These are phyloP conservation scores for Bungarus multicinctus DNA, from an alignment of 2,113 vertebrate species.

Conservation along the genomic window DNA sequence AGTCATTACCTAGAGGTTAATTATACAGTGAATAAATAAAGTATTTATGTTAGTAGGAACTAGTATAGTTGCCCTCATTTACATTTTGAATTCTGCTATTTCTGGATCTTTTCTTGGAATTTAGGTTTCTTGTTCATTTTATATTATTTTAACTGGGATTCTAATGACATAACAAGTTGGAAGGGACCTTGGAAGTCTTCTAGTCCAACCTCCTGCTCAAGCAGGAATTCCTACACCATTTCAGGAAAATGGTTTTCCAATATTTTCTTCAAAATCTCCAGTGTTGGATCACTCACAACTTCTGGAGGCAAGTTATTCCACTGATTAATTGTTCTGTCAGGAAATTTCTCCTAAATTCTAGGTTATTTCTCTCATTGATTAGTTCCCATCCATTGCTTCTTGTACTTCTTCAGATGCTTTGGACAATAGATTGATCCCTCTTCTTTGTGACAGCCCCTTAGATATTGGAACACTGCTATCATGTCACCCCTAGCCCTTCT, in stretches of 20 bases:
- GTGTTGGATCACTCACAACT: not conserved
- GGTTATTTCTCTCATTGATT: not conserved
- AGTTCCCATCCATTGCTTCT: not conserved
- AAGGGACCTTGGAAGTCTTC: not conserved
- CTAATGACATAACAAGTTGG: not conserved
- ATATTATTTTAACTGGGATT: not conserved
- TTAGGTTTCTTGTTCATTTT: not conserved
- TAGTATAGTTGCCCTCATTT: not conserved
- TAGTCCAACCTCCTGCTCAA: not conserved
- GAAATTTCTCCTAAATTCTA: not conserved
- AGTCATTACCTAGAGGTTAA: not conserved
- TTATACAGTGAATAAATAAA: not conserved
- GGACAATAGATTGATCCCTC: no score
- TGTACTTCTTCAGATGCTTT: not conserved
- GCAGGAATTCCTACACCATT: not conserved
- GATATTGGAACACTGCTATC: not conserved
- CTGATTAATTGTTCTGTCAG: no score
- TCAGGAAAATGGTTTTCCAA: not conserved
- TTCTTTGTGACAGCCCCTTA: not conserved
- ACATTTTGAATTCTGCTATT: not conserved
- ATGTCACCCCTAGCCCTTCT: not conserved
- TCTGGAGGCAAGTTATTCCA: not conserved
- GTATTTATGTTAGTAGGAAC: not conserved
- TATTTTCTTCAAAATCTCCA: not conserved
- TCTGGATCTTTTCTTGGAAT: not conserved